Conservation (phyloP, 1,140 invertebrate genomes). For the Drosophila kikkawai region DNA sequence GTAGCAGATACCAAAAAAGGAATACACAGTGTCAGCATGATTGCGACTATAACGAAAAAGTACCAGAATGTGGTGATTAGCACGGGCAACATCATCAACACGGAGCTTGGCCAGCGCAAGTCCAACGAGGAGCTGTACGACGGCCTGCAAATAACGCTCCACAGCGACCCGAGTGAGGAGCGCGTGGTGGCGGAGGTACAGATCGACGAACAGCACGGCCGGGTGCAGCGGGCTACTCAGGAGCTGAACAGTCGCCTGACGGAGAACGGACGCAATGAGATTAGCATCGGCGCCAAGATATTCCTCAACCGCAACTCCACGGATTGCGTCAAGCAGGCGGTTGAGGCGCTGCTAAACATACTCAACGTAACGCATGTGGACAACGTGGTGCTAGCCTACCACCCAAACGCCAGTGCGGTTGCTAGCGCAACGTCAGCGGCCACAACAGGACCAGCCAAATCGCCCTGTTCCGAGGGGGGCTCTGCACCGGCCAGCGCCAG, state of each 20-base stretch:
- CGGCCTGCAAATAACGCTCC: constrained; percentile 73
- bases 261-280: constrained; percentile 87
- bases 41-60: constrained; percentile 75
- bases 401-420: constrained; percentile 67
- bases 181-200: constrained; percentile 66
- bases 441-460: constrained; percentile 54
- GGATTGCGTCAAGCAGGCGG: constrained; percentile 63
- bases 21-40: constrained; percentile 58
- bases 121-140: constrained; percentile 90
- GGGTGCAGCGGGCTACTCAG: constrained; percentile 84
- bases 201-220: constrained; percentile 65
- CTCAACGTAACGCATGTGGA: constrained; percentile 80
- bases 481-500: constrained; percentile 10
- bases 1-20: constrained; percentile 24
- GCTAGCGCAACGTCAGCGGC: constrained; percentile 53
- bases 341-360: constrained; percentile 68
- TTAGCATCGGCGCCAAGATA: constrained; percentile 89
- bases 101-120: constrained; percentile 90
- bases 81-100: constrained; percentile 94
- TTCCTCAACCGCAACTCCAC: constrained; percentile 86
- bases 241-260: constrained; percentile 87
- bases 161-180: constrained; percentile 61
- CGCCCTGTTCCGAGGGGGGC: constrained; percentile 37
- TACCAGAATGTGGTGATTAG: constrained; percentile 87
- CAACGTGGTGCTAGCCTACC: constrained; percentile 82